Base-by-base conservation (phyloP, 2,113 vertebrate genomes). In the Chlorocebus sabaeus region DNA sequence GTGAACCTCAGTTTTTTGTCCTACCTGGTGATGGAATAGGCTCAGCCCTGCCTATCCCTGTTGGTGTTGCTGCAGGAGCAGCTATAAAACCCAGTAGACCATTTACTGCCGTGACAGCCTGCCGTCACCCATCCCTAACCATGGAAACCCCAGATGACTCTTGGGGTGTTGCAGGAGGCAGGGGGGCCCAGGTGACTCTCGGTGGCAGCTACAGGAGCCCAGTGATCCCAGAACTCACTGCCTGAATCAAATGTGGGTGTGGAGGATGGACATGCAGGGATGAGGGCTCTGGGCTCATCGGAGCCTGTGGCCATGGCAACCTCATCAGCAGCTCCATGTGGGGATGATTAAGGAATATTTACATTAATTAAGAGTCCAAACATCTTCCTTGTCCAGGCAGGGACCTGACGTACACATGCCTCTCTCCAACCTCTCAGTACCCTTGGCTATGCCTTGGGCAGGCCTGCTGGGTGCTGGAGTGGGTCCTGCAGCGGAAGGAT, bases 271-370 rank as follows among this genome's bases (percentile, higher is more conserved):
- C 6, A 3, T 61, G 45, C 43, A 64, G 72, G 50, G 16, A 67
- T 0, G 0, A 70, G 14, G 18, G 38, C 20, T 72, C 32, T 61
- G 22, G 9, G 8, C 40, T 87, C 48, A 27, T 35, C 30, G 38
- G 43, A 90, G 61, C 67, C 88, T 32, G 90, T 95, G 88, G 35
- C 91, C 90, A 95, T 89, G 89, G 76, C 79, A 97, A 93, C 90
- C 70, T 92, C 45, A n/a, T 23, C 64, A 90, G 45, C 52, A 85
- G 75, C 57, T 17, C 35, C 48, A 57, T 76, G 50, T 45, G 43
- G 82, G 61, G 38, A 80, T 96, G 76, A 97, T 90, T 92, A 95
- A 90, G 45, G 68, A 48, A 93, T 38, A 96, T 52, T 92, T 90
- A 59, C 78, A 84, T 93, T 76, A 92, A 93, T 85, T 88, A 92